Conservation (phyloP, 2,113 vertebrate species). For the Phaethornis superciliosus region DNA sequence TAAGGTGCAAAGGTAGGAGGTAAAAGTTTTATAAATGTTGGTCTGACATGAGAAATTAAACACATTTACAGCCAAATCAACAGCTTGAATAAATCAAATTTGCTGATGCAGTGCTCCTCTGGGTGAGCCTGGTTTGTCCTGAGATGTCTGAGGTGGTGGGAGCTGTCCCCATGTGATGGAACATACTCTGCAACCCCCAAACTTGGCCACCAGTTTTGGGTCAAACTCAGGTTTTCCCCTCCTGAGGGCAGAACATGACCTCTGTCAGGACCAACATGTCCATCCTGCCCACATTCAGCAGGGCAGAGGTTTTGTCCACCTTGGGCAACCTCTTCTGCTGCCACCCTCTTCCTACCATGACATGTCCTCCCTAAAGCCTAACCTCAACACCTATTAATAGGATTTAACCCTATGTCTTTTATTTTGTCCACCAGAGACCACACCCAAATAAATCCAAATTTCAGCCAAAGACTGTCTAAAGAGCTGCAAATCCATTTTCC, state of each 20-base stretch:
- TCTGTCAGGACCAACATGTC: background rate
- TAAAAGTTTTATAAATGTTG: background rate
- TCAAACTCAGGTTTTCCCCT: background rate
- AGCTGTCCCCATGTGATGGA: fast-evolving
- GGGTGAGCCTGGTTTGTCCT: background rate
- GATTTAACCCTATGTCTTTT: background rate
- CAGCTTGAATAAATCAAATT: background rate
- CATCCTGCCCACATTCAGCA: background rate
- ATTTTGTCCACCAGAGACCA: background rate
- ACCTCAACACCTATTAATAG: background rate
- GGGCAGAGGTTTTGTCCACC: background rate
- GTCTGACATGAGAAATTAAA: background rate
- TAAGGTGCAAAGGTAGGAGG: background rate
- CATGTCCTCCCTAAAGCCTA: background rate
- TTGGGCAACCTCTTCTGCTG: background rate
- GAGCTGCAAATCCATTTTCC: background rate
- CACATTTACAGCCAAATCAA: background rate
- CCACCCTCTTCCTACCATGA: background rate
- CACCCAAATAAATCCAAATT: background rate
- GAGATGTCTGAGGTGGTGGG: background rate
- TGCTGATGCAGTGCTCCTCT: background rate
- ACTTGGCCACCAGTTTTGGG: background rate
- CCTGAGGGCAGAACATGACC: background rate
- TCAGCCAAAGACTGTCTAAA: background rate
- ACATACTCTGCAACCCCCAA: background rate